phyloP scores from a whole-genome alignment of 1,140 invertebrate species.

The Drosophila bifasciata region DNA sequence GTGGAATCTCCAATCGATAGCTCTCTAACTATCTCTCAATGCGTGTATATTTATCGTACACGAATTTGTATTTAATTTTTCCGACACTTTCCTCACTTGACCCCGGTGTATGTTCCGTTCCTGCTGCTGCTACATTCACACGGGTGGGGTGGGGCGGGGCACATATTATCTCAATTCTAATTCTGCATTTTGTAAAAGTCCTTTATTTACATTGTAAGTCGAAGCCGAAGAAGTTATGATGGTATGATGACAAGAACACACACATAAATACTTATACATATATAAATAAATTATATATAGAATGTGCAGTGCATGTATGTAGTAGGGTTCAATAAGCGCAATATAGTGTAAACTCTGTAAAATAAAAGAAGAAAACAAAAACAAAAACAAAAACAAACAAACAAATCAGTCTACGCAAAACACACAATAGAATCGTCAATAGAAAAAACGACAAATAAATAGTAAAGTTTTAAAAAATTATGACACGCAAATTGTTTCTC shows the following conservation, averaged over 20 bases:
- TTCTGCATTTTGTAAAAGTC: slow-evolving; percentile 25
- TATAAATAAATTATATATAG: slow-evolving; percentile 55
- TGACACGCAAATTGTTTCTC: too few species aligned
- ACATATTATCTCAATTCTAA: slow-evolving; percentile 1
- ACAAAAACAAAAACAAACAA: slow-evolving; percentile 30
- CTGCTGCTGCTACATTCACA: slow-evolving; percentile 25
- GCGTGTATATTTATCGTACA: too few species aligned
- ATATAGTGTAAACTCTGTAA: slow-evolving; percentile 75
- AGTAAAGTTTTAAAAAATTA: slow-evolving; percentile 65
- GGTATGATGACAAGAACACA: slow-evolving; percentile 10
- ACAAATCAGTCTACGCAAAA: slow-evolving; percentile 19
- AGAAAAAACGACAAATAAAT: slow-evolving; percentile 51
- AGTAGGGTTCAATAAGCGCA: slow-evolving; percentile 70
- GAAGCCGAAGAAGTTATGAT: not conserved
- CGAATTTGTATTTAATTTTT: too few species aligned
- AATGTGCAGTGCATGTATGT: slow-evolving; percentile 46
- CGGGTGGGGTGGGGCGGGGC: too few species aligned
- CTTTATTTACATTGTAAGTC: slow-evolving; percentile 2
- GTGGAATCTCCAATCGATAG: slow-evolving; percentile 46
- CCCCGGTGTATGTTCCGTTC: slow-evolving; percentile 21
- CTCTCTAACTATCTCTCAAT: slow-evolving; percentile 16
- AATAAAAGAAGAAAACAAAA: too few species aligned
- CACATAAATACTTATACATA: slow-evolving; percentile 38
- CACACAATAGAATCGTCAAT: slow-evolving; percentile 33
- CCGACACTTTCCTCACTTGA: slow-evolving; percentile 15